Evolutionary conservation across 2,888 invertebrate genomes (phyloP).

Genomic region (Glaucopsyche alexis): DNA sequence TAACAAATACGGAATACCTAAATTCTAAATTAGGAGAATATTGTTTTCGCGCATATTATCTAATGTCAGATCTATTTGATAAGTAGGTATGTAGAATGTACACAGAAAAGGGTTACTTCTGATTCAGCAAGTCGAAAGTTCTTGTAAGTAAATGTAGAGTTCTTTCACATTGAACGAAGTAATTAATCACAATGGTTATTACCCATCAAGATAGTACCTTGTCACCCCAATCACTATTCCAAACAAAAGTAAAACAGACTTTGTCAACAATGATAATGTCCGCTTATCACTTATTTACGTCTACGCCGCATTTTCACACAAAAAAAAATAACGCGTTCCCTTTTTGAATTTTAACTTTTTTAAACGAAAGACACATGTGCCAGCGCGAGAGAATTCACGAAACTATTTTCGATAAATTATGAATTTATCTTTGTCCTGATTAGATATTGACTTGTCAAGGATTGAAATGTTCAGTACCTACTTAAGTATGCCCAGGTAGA

Average conservation of each 20-base stretch:
- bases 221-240: conserved; percentile 52
- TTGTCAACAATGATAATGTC: conserved; percentile 63
- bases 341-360: conserved; percentile 21
- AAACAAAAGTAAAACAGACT: conserved; percentile 62
- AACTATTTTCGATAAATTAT: conserved; percentile 64
- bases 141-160: not conserved
- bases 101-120: too few species aligned
- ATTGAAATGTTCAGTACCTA: conserved; percentile 51
- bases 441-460: conserved; percentile 70
- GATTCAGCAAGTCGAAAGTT: not conserved
- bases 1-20: too few species aligned
- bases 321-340: conserved; percentile 32
- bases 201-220: conserved; percentile 49
- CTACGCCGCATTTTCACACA: conserved; percentile 64
- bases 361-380: conserved; percentile 33
- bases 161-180: conserved; percentile 21
- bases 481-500: conserved; percentile 28
- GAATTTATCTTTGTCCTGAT: conserved; percentile 65
- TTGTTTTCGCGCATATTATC: too few species aligned
- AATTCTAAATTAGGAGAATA: too few species aligned
- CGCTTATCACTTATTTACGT: conserved; percentile 66
- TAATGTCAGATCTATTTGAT: not conserved
- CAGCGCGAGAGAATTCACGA: conserved; percentile 51
- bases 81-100: not conserved
- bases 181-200: conserved; percentile 36